Base-by-base conservation (phyloP, 2,113 vertebrate genomes). In the Elephas maximus region DNA sequence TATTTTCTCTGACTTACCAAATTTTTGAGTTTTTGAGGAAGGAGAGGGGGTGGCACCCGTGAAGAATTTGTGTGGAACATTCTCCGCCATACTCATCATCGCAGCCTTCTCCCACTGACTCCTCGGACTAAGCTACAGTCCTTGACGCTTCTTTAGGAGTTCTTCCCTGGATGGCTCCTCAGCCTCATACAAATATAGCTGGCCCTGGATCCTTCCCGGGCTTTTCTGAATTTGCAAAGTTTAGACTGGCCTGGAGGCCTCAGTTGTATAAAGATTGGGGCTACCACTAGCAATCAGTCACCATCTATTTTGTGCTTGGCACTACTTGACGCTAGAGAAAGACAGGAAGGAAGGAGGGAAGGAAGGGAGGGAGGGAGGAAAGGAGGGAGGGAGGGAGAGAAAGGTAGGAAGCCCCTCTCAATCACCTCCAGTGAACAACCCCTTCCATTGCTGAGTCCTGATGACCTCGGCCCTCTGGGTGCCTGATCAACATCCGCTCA, bases 131-230 rank as follows among this genome's bases (percentile, higher is more conserved):
- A 62, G 45, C 21, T 12, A 53, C 67, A 20, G 33, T 80, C 74
- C 90, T 92, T 89, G 79, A 82, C 53, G 83, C 41, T 96, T 44
- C n/a, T 86, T 93, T 71, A 95, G 53, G 17, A 44, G 51, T 85
- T 63, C 48, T 78, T 84, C 48, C 30, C 62, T 53, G 87, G 44
- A 53, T 69, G 45, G 85, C 33, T 86, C 53, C 57, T 87, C 21
- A 37, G 51, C 21, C 45, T 96, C 60, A 63, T 57, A 57, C 33
- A 88, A 30, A 91, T 71, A 80, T 28, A 97, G 88, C 65, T 95
- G 73, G 33, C 28, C 44, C 20, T 94, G 71, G 60, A 90, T 92
- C 1, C 11, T 86, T 85, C 53, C 57, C 53, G 63, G 17, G n/a
- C n/a, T 65, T 78, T 30, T 89, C 53, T 89, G 63, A 82, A 78